These are phyloP conservation scores for Tiliacea citrago DNA, from an alignment of 2,888 invertebrate genomes.

Conservation along the genomic window DNA sequence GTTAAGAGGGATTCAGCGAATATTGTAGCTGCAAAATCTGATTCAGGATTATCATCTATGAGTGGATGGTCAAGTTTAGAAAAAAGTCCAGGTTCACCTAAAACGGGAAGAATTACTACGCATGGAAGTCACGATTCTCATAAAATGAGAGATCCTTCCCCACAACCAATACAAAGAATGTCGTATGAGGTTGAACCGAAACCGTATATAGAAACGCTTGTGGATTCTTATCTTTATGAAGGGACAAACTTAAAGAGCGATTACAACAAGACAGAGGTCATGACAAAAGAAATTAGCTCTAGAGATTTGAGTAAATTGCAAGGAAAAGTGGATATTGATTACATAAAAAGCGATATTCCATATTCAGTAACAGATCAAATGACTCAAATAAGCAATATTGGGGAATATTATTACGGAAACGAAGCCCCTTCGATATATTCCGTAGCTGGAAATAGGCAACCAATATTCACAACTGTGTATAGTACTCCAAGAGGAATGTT, in stretches of 20 bases:
- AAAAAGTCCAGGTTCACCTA: constrained; percentile 96
- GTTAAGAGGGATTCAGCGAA: constrained; percentile 91
- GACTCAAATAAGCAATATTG: constrained; percentile 80
- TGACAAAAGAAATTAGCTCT: constrained; percentile 78
- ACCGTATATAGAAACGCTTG: constrained; percentile 90
- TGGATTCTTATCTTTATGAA: constrained; percentile 88
- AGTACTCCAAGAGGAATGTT: constrained; percentile 92
- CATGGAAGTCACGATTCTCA: constrained; percentile 84
- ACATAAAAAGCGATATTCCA: constrained; percentile 78
- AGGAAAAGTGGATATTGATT: constrained; percentile 78
- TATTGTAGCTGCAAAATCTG: constrained; percentile 95
- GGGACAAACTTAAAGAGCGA: constrained; percentile 80
- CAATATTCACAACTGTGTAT: constrained; percentile 94
- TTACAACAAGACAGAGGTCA: constrained; percentile 76
- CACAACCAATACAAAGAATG: constrained; percentile 83
- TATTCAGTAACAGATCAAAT: constrained; percentile 77
- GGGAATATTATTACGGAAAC: constrained; percentile 86
- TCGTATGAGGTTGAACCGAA: constrained; percentile 84
- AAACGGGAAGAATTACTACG: constrained; percentile 86
- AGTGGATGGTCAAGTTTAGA: constrained; percentile 96
- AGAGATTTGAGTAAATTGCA: constrained; percentile 81
- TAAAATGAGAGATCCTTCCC: constrained; percentile 84
- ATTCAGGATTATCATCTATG: constrained; percentile 96
- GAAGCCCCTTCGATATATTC: constrained; percentile 94
- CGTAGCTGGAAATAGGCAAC: constrained; percentile 93